A percentile compares a stretch with the other conserved stretches of the same genome.
phyloP scores from a whole-genome alignment of 2,797 vertebrate species.

The Anguilla anguilla region DNA sequence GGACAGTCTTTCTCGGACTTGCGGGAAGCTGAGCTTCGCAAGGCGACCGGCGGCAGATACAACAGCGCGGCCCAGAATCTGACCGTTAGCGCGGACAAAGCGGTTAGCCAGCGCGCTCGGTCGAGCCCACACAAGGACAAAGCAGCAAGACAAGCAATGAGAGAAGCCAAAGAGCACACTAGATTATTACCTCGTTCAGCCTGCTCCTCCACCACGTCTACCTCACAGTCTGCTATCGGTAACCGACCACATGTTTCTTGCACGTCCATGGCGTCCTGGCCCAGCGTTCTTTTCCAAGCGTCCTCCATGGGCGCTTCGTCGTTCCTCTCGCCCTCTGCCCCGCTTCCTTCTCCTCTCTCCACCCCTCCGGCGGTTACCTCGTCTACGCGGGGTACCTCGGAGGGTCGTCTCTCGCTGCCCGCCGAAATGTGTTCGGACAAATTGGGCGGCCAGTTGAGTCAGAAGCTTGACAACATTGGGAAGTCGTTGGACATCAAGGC shows the following conservation, averaged over 20 bases:
- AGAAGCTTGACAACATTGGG: conserved; percentile 99
- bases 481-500: conserved; percentile 99
- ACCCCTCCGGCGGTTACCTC: conserved; percentile 99
- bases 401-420: conserved; percentile 99
- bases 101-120: conserved; percentile 99
- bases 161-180: conserved; percentile 99
- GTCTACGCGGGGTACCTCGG: conserved; percentile 99
- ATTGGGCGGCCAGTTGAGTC: conserved; percentile 99
- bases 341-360: conserved; percentile 95
- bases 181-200: conserved; percentile 99
- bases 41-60: conserved; percentile 98
- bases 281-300: conserved; percentile 99
- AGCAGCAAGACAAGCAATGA: conserved; percentile 99
- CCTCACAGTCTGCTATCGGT: conserved; percentile 99
- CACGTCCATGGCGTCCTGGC: conserved; percentile 99
- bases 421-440: conserved; percentile 99
- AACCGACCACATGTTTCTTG: conserved; percentile 99
- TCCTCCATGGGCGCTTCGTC: conserved; percentile 99
- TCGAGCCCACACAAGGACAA: conserved; percentile 99
- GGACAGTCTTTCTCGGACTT: conserved; percentile 97
- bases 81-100: conserved; percentile 97
- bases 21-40: conserved; percentile 99
- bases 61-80: conserved; percentile 98
- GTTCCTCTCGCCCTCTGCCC: conserved; percentile 91
- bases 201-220: conserved; percentile 99